Base-by-base conservation (phyloP, 2,113 vertebrate species). In the Oncorhynchus tshawytscha region DNA sequence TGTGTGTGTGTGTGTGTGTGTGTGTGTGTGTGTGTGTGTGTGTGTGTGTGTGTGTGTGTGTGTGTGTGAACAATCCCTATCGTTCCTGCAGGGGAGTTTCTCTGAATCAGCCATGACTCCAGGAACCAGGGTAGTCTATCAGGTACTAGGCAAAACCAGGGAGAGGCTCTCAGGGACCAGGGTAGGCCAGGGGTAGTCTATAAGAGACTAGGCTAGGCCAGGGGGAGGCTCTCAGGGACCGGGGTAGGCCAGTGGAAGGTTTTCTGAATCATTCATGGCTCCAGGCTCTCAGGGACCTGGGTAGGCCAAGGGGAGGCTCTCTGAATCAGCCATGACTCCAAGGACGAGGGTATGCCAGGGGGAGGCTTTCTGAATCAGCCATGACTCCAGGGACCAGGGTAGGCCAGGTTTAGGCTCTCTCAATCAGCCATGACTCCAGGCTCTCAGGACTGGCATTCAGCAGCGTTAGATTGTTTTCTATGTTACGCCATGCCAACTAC, bases 301-400 rank as follows among this genome's bases (percentile, higher is more conserved):
- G 34, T 39, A 39, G 6, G 34, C 34, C 1, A 8, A 7, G 34
- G 34, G 34, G 25, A 27, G 27, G 45, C 51, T 31, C 65, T 85
- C 78, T 88, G 75, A 88, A 85, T 86, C 78, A 86, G 82, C 84
- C 75, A 80, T 85, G 79, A 82, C 77, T 85, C 62, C 62, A 72
- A 72, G 78, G 34, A 39, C 6, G 0, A 39, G 34, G 34, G 34
- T 51, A 13, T 0, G 12, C 12, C 34, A 39, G 34, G 34, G 7
- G 0, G 8, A 45, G 39, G 8, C 39, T 45, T 0, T 45, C 39
- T 39, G 8, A 45, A 45, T 45, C 39, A 45, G 39, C 2, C 39
- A 45, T 12, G 9, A 45, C 9, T 45, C 39, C 9, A 12, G 39
- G 39, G 9, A 45, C 39, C 39, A 45, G 9, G 9, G 2, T 18